Percentiles rank a stretch among this genome's conserved stretches.
Conservation (phyloP, 2,797 vertebrate species). For the Erethizon dorsatum region DNA sequence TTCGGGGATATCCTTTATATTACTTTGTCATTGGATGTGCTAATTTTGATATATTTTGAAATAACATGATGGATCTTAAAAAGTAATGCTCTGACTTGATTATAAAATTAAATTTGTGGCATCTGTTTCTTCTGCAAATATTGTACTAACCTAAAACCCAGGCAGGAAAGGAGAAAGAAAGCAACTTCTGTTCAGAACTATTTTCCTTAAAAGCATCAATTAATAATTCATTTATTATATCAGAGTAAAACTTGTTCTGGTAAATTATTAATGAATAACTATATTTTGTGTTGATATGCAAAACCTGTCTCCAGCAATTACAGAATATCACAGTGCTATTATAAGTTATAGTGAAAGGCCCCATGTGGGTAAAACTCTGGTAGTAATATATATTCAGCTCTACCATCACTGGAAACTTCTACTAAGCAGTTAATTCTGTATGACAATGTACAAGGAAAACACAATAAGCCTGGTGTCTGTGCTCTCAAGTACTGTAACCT, state of each 20-base stretch:
- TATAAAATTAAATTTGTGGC: conserved; percentile 73
- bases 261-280: conserved; percentile 80
- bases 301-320: conserved; percentile 70
- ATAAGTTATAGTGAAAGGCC: conserved; percentile 56
- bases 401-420: conserved; percentile 19
- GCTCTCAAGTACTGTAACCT: not conserved
- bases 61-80: conserved; percentile 60
- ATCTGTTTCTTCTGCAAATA: conserved; percentile 72
- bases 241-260: conserved; percentile 74
- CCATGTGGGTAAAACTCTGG: not conserved
- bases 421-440: conserved; percentile 72
- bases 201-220: conserved; percentile 68
- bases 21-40: conserved; percentile 48
- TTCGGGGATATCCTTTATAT: conserved; percentile 44
- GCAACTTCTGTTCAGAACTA: conserved; percentile 41
- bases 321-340: conserved; percentile 26
- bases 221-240: conserved; percentile 84
- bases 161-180: conserved; percentile 60
- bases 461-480: not conserved
- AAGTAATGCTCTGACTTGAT: conserved; percentile 61
- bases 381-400: conserved; percentile 11
- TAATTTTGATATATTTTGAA: conserved; percentile 80
- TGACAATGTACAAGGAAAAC: conserved; percentile 58
- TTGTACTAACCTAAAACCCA: conserved; percentile 78
- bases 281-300: conserved; percentile 66